Base-by-base conservation (phyloP, 2,797 vertebrate species). In the Chloroceryle inda region DNA sequence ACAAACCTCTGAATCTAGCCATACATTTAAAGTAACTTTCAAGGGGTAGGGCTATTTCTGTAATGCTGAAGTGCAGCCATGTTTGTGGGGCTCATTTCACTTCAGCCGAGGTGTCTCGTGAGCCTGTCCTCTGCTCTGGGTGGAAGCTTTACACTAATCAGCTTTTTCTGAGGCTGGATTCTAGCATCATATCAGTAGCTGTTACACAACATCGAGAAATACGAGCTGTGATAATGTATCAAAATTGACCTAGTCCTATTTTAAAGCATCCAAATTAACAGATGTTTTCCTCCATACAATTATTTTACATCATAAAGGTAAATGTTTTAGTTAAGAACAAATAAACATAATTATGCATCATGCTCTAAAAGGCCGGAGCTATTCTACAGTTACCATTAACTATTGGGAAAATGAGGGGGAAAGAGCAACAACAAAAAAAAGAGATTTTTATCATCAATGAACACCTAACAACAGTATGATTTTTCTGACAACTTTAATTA, bases 131-230 rank as follows among this genome's bases (percentile, higher is more conserved):
- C 92, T 91, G n/a, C 13, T 0, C 37, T 81, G n/a, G 18, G 67
- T 72, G 58, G 92, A 79, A 96, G 85, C 66, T 94, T 95, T 93
- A 94, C 50, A 78, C 87, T 97, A 92, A 95, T 92, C 94, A 97
- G 95, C 87, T 96, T 96, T 94, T 95, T 95, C 89, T 86, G 50
- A 96, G 93, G 85, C 94, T 66, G 94, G 94, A 85, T 79, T 93
- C 75, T 61, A 91, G 72, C 59, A 92, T 83, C 94, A 89, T 91
- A 93, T 74, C 92, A 88, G 23, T 64, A 88, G 75, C 78, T 93
- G 75, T 95, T 94, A 95, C 21, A 74, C 68, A 96, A 96, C 64
- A 79, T 59, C 55, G 79, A 83, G 67, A 95, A 93, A 83, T 0
- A 69, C 0, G 3, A 84, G 29, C 56, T 61, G 35, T 64, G 68